Evolutionary conservation across 2,888 invertebrate species (phyloP), one percentile per base, ranked within the genome.

Genomic region (Euzetes globulus): DNA sequence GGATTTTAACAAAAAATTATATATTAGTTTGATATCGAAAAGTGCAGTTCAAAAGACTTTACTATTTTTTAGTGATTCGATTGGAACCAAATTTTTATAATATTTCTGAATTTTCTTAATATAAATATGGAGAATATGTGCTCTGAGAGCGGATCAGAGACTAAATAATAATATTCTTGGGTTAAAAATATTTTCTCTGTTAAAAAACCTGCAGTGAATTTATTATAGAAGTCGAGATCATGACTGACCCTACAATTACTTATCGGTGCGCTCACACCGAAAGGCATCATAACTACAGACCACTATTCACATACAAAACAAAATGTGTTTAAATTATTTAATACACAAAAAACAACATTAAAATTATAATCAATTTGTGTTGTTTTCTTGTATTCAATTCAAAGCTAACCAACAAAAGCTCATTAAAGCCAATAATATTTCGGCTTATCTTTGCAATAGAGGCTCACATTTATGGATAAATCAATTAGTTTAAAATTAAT

Each of bases 161-260:
- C 19, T 37, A n/a, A 65, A 37, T 6, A 65, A 65, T 65, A 65
- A 19, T 65, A n/a, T 37, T 60, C 29, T 65, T 60, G 29, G 17
- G 60, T 65, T 65, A 37, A 65, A 65, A 65, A 65, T 37, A 19
- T 65, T 60, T 65, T 65, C 25, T 27, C 17, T 33, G 33, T 33
- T 9, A 41, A 41, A 65, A 70, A 47, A 70, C 70, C 70, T 70
- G 70, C 47, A 70, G 70, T 70, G 70, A 70, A 70, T 70, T 70
- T 70, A 70, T 70, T 70, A 70, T 70, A 70, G 25, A 47, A 70
- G 70, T 70, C 47, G 45, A 45, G 41, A 45, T 70, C 70, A 70
- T 70, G 70, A 70, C 70, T 70, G 70, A 70, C 70, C 70, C 70
- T 19, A 70, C 70, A 70, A 70, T 70, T 70, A 70, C 70, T 70